These are phyloP conservation scores for Dryomyza anilis DNA, from an alignment of 2,888 invertebrate species.

Conservation along the genomic window DNA sequence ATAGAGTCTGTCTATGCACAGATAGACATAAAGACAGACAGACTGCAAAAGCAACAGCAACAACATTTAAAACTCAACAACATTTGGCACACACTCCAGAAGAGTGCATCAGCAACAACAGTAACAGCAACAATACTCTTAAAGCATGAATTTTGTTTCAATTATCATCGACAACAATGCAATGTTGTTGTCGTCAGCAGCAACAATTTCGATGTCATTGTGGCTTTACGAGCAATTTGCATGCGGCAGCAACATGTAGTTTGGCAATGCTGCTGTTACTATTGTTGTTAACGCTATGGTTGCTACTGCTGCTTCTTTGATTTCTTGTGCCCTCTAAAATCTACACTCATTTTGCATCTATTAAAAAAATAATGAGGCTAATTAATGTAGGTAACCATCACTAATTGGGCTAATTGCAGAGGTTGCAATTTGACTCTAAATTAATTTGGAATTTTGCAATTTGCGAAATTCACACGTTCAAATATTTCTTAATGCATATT, in stretches of 20 bases:
- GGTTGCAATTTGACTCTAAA: too few species aligned
- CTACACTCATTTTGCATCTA: too few species aligned
- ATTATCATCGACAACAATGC: background rate
- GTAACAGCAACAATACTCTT: background rate
- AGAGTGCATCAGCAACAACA: background rate
- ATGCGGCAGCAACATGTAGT: background rate
- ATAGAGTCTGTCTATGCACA: too few species aligned
- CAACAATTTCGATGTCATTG: background rate
- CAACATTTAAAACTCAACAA: background rate
- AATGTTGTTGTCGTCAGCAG: background rate
- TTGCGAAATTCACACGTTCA: too few species aligned
- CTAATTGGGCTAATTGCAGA: too few species aligned
- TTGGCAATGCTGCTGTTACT: background rate
- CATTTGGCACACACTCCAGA: background rate
- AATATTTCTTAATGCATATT: too few species aligned
- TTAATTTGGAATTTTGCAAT: too few species aligned
- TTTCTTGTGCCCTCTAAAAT: too few species aligned
- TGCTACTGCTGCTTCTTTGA: background rate
- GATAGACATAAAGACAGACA: background rate
- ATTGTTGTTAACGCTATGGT: background rate
- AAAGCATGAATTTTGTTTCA: too few species aligned
- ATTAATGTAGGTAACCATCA: too few species aligned
- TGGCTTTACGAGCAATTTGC: constrained; percentile 3
- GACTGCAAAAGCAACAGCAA: background rate
- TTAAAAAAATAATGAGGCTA: too few species aligned